Evolutionary conservation across 2,113 vertebrate species (phyloP).

Genomic region (Camelus dromedarius): DNA sequence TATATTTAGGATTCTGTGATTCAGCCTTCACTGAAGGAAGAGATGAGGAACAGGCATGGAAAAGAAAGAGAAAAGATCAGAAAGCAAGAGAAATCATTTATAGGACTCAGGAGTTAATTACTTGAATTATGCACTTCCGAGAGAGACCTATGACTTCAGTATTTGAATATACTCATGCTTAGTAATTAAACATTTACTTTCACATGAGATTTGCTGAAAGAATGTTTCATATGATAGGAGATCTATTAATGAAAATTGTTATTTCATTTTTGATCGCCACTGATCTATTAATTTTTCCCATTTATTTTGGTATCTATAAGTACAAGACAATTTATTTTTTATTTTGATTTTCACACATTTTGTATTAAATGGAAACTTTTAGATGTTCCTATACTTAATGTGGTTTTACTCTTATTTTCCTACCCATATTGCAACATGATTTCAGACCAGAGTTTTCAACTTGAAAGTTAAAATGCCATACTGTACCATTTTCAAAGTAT

Average conservation of each 20-base stretch:
- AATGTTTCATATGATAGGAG: not conserved
- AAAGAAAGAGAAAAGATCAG: not conserved
- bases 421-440: not conserved
- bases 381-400: not conserved
- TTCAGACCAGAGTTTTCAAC: not conserved
- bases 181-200: slow-evolving; percentile 38
- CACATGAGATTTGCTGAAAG: not conserved
- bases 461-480: not conserved
- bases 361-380: not conserved
- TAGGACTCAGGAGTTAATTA: not conserved
- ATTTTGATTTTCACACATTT: not conserved
- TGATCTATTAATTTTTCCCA: not conserved
- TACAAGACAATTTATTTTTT: not conserved
- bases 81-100: not conserved
- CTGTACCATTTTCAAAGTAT: not conserved
- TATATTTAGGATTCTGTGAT: not conserved
- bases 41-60: not conserved
- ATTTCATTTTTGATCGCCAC: not conserved
- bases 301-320: not conserved
- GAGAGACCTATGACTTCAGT: not conserved
- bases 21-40: not conserved
- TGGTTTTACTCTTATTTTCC: not conserved
- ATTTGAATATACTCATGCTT: not conserved
- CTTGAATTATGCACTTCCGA: not conserved
- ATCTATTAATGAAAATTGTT: not conserved